Conservation (phyloP, 2,113 vertebrate species). For the Pteruthius melanotis region DNA sequence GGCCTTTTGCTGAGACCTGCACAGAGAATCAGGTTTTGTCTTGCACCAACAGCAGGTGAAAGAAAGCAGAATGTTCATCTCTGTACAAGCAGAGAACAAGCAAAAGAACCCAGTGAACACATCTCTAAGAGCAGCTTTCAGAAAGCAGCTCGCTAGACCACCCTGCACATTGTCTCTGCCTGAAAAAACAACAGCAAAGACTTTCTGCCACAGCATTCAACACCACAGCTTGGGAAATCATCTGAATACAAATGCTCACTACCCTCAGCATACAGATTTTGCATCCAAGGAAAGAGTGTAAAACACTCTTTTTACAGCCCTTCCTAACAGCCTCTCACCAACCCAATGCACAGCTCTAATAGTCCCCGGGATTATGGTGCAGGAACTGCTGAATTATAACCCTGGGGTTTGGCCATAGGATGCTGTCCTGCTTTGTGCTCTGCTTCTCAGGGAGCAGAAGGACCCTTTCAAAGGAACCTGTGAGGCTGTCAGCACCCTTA, state of each 20-base stretch:
- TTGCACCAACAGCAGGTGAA: neutral
- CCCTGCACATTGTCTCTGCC: neutral
- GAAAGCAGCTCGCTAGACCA: neutral
- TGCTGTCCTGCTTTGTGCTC: neutral
- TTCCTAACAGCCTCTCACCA: neutral
- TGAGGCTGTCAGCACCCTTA: neutral
- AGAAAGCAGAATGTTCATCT: neutral
- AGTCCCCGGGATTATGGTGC: neutral
- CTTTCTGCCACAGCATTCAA: neutral
- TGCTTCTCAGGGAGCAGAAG: neutral
- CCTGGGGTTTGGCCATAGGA: neutral
- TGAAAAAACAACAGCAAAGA: neutral
- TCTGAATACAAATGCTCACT: constrained; percentile 26
- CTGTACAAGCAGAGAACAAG: neutral
- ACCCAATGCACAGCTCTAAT: neutral
- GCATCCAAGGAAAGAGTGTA: neutral
- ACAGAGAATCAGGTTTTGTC: neutral
- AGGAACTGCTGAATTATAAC: neutral
- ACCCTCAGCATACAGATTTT: neutral
- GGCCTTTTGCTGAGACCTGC: neutral
- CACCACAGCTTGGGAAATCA: neutral
- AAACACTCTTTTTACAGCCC: neutral
- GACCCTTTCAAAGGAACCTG: neutral
- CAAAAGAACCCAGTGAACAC: neutral
- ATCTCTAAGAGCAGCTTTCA: neutral